Evolutionary conservation across 2,888 invertebrate genomes (phyloP).

Genomic region (Shargacucullia verbasci): DNA sequence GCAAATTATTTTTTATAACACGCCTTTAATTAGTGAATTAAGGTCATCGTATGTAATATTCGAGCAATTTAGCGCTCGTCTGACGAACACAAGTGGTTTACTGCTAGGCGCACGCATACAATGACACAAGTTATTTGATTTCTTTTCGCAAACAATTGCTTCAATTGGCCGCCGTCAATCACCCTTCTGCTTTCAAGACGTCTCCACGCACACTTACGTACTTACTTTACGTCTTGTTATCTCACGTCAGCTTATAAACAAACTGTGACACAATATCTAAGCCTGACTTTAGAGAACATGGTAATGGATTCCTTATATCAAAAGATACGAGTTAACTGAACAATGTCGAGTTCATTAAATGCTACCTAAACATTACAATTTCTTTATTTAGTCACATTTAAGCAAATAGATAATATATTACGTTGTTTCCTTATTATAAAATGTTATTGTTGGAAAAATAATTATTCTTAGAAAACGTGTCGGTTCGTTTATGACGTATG

Average conservation of each 20-base stretch:
- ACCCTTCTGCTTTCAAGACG: conserved; percentile 69
- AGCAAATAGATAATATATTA: conserved; percentile 19
- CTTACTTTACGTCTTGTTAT: conserved; percentile 20
- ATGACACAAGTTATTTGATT: conserved; percentile 53
- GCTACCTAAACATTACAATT: conserved; percentile 26
- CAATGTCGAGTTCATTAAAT: conserved; percentile 11
- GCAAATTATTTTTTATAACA: conserved; percentile 52
- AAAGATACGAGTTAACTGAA: background rate
- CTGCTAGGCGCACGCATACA: conserved; percentile 46
- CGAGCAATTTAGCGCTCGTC: conserved; percentile 54
- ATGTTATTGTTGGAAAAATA: conserved; percentile 23
- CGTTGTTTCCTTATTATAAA: conserved; percentile 37
- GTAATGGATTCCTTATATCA: conserved; percentile 32
- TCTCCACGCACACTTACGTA: conserved; percentile 31
- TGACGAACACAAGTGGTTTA: conserved; percentile 61
- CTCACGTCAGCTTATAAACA: conserved; percentile 31
- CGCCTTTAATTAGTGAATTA: conserved; percentile 62
- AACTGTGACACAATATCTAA: conserved; percentile 26
- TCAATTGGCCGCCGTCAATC: conserved; percentile 69
- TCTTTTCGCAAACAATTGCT: conserved; percentile 75
- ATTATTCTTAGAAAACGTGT: conserved; percentile 32
- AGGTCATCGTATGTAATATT: conserved; percentile 57
- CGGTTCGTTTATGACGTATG: conserved; percentile 30
- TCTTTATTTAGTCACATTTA: conserved; percentile 36
- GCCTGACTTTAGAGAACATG: conserved; percentile 19